These are phyloP conservation scores for Sebastolobus altivelis DNA, from an alignment of 2,797 vertebrate genomes.

Conservation along the genomic window DNA sequence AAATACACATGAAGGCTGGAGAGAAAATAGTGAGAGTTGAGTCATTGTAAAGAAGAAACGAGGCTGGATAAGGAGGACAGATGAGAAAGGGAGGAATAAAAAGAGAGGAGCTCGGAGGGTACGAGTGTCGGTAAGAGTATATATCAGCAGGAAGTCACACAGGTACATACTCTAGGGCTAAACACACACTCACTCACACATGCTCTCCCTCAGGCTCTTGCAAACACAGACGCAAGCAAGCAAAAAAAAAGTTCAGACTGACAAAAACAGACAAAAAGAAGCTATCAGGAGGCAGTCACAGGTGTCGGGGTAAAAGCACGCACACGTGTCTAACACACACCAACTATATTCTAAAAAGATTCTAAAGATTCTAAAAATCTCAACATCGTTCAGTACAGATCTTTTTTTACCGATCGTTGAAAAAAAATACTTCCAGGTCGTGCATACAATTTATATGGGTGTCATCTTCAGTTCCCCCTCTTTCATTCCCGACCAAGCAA, in stretches of 20 bases:
- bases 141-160: slow-evolving; percentile 58
- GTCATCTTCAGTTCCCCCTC: too few relatives aligned
- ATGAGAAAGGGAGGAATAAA: slow-evolving; percentile 2
- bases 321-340: not conserved
- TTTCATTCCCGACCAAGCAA: too few relatives aligned
- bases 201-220: slow-evolving; percentile 24
- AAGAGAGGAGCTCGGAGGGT: slow-evolving; percentile 41
- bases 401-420: too few relatives aligned
- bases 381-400: too few relatives aligned
- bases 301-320: not conserved
- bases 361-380: too few relatives aligned
- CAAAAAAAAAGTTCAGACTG: slow-evolving; percentile 40
- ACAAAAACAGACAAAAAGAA: slow-evolving; percentile 4
- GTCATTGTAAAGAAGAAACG: slow-evolving; percentile 14
- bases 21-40: not conserved
- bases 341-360: too few relatives aligned
- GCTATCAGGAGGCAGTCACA: slow-evolving; percentile 15
- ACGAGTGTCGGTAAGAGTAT: slow-evolving; percentile 55
- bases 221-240: slow-evolving; percentile 32
- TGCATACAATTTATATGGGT: too few relatives aligned
- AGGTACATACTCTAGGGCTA: slow-evolving; percentile 50
- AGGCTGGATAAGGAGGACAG: slow-evolving; percentile 12
- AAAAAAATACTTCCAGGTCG: too few relatives aligned
- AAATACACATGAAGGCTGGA: not conserved
- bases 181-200: slow-evolving; percentile 22